These are phyloP conservation scores for Pharmacophagus antenor DNA, from an alignment of 2,888 invertebrate species.

Conservation along the genomic window DNA sequence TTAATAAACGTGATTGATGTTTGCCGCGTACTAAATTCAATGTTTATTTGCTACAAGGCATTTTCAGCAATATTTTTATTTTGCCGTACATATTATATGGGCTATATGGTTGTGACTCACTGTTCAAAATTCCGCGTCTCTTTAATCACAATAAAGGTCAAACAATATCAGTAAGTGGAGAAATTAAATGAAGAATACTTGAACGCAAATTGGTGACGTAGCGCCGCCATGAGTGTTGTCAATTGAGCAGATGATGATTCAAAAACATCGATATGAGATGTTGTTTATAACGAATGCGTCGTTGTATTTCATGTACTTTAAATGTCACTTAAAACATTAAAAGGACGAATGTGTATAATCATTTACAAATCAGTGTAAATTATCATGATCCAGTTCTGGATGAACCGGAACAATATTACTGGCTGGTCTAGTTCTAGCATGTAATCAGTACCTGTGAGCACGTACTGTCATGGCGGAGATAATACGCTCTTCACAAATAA, in stretches of 20 bases:
- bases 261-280: constrained; percentile 50
- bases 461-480: constrained; percentile 9
- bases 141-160: constrained; percentile 24
- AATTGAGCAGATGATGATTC: constrained; percentile 63
- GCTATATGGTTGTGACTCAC: constrained; percentile 4
- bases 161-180: constrained; percentile 31
- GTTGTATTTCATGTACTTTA: neutral
- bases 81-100: neutral
- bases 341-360: too few relatives aligned
- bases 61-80: neutral
- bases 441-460: neutral
- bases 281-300: neutral
- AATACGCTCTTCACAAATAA: constrained; percentile 17
- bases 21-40: neutral
- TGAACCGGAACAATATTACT: neutral
- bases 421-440: neutral
- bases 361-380: neutral
- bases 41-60: neutral
- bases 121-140: constrained; percentile 9
- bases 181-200: constrained; percentile 35
- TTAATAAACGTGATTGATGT: neutral
- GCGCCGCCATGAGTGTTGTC: constrained; percentile 42
- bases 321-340: neutral
- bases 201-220: constrained; percentile 38
- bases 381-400: neutral